Evolutionary conservation across 2,888 invertebrate species (phyloP), one percentile per base, ranked within the genome.

Genomic region (Chrysolina haemoptera): DNA sequence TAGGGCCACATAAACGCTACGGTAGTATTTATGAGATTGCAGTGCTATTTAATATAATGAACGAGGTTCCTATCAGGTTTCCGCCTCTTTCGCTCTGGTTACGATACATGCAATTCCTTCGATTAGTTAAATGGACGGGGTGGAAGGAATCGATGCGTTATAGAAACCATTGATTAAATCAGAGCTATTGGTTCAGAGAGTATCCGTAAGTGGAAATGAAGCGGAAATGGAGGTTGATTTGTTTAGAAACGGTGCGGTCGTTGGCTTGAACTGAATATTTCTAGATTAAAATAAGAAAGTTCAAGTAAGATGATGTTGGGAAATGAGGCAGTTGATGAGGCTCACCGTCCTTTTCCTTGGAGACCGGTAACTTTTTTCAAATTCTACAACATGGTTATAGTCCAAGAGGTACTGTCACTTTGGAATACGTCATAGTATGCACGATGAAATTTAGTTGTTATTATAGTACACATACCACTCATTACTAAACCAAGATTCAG

Each of bases 21-120:
- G 50, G 48, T 41, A 35, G 62, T 68, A 72, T 72, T 68, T 72
- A 72, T 72, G 68, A 62, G 63, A 66, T 63, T 63, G 72, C 67
- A 72, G 68, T 68, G 20, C 68, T 72, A 72, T 67, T 65, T 59
- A 41, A 67, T 68, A 62, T 50, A 72, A 72, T 68, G 63, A 72
- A 72, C 68, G 50, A 72, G 35, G 22, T 27, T 12, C 59, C 22
- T 59, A 59, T 35, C 27, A 59, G 59, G 59, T 35, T 59, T 59
- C 59, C 35, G 9, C 59, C 35, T n/a, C 14, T 59, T n/a, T 59
- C n/a, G 27, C n/a, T 59, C 27, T 27, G n/a, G 59, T 35, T 35
- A 59, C 59, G 59, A 59, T 59, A 35, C 59, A 59, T 59, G 59
- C 27, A 14, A 59, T 59, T 59, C 16, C 59, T 59, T 55, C 16